phyloP scores from a whole-genome alignment of 2,888 invertebrate genomes.

The Apamea epomidion region DNA sequence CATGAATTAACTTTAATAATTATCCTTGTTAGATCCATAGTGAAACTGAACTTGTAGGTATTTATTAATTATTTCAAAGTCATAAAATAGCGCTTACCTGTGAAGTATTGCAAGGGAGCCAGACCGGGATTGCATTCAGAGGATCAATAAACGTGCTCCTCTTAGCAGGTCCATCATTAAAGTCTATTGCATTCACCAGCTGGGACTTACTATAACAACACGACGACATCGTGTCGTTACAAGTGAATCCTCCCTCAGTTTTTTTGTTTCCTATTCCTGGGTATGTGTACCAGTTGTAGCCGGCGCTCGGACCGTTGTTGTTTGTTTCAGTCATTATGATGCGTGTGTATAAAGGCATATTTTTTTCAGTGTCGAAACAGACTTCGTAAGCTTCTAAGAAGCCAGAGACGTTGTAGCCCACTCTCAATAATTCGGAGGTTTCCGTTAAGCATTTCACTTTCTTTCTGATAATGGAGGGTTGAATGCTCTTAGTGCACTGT shows the following conservation, averaged over 20 bases:
- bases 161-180: constrained; percentile 61
- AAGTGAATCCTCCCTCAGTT: constrained; percentile 44
- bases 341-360: constrained; percentile 58
- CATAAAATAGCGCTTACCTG: constrained; percentile 44
- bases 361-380: constrained; percentile 58
- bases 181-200: constrained; percentile 60
- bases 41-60: too few species aligned
- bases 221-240: constrained; percentile 32
- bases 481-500: constrained; percentile 51
- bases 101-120: constrained; percentile 51
- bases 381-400: constrained; percentile 64
- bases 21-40: too few species aligned
- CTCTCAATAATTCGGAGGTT: constrained; percentile 59
- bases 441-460: constrained; percentile 50
- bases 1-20: not conserved
- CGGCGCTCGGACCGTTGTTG: not conserved
- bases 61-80: not conserved
- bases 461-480: constrained; percentile 45
- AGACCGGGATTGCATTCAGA: constrained; percentile 63
- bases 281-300: constrained; percentile 50
- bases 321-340: constrained; percentile 34
- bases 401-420: constrained; percentile 56
- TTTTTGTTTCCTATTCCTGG: constrained; percentile 32
- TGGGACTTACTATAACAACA: constrained; percentile 66
- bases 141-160: constrained; percentile 63